Conservation (phyloP, 2,797 vertebrate species). For the Sebastolobus alascanus region DNA sequence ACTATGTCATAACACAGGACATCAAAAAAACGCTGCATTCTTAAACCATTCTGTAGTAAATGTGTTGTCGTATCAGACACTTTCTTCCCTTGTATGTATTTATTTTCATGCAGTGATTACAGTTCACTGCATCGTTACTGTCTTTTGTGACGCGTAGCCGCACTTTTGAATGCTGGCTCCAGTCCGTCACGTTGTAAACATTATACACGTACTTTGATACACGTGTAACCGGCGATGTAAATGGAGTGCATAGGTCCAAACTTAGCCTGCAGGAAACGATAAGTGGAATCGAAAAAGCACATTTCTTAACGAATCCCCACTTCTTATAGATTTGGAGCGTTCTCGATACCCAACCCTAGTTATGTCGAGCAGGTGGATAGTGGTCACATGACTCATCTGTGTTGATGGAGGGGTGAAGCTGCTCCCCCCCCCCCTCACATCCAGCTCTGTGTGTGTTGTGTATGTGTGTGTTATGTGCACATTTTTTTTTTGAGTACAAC, state of each 20-base stretch:
- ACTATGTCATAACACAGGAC: slow-evolving; percentile 12
- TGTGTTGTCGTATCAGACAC: background rate
- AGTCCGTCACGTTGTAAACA: slow-evolving; percentile 46
- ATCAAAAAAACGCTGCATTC: slow-evolving; percentile 14
- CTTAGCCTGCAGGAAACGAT: slow-evolving; percentile 54
- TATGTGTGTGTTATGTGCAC: slow-evolving; percentile 43
- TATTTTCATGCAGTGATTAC: slow-evolving; percentile 9
- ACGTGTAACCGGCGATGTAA: slow-evolving; percentile 2
- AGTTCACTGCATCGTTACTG: slow-evolving; percentile 3
- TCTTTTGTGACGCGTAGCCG: slow-evolving; percentile 7
- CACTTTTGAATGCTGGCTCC: slow-evolving; percentile 21
- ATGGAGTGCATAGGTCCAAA: slow-evolving; percentile 41
- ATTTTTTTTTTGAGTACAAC: slow-evolving; percentile 45
- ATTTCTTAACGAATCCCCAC: slow-evolving; percentile 36
- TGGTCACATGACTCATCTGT: slow-evolving; percentile 67
- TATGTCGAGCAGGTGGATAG: slow-evolving; percentile 47
- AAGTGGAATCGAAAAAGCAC: slow-evolving; percentile 64
- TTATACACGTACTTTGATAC: slow-evolving; percentile 23
- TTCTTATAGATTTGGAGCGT: slow-evolving; percentile 22
- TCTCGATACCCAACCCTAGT: slow-evolving; percentile 54
- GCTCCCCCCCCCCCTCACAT: slow-evolving; percentile 27
- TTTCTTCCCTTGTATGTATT: slow-evolving; percentile 15
- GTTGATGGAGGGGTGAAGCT: slow-evolving; percentile 39
- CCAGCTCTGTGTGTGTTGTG: slow-evolving; percentile 37
- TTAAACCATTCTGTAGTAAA: background rate